Evolutionary conservation across 1,140 invertebrate species (phyloP), one percentile per base, ranked within the genome.

Genomic region (Sitobion miscanthi): DNA sequence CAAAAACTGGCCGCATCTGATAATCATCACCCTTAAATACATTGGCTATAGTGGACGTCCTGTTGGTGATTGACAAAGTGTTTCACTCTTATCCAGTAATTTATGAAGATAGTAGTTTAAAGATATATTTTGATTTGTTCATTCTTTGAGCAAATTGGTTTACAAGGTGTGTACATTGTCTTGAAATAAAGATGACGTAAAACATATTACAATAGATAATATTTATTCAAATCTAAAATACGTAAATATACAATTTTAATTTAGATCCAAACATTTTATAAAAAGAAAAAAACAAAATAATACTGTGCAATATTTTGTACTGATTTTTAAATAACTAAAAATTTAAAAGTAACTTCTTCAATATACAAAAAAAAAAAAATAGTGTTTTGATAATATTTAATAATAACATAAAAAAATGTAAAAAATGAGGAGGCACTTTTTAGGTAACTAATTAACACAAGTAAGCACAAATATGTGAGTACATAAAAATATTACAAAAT

Each of bases 301-400:
- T 92, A 92, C 90, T 92, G 62, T 49, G 45, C 47, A 38, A 49
- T 83, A 52, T 47, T 92, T 92, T 92, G 90, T 92, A 92, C 90
- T 92, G n/a, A 35, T 82, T 47, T 91, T 23, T 92, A 83, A 17
- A 49, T 11, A 83, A 57, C 45, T 92, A 83, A 11, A 42, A 92
- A 52, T n/a, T 69, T 77, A n/a, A 91, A 91, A 49, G 42, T 83
- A 92, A 92, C 25, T 30, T 47, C 20, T 17, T 45, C 52, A 62
- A 45, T 47, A 30, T 49, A 82, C 42, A 69, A 91, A 91, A 91
- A 69, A 30, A 25, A 57, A 57, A 77, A 77, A 17, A 14, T 77
- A 90, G 25, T 45, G n/a, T 90, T 90, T 90, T 90, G 57, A 69
- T 47, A n/a, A 23, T 11, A 25, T 45, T 90, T 90, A 69, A 90